A percentile compares a stretch with the other conserved stretches of the same genome.
These are phyloP conservation scores for Mesembrinibis cayennensis DNA, from an alignment of 2,113 vertebrate genomes.

Conservation along the genomic window DNA sequence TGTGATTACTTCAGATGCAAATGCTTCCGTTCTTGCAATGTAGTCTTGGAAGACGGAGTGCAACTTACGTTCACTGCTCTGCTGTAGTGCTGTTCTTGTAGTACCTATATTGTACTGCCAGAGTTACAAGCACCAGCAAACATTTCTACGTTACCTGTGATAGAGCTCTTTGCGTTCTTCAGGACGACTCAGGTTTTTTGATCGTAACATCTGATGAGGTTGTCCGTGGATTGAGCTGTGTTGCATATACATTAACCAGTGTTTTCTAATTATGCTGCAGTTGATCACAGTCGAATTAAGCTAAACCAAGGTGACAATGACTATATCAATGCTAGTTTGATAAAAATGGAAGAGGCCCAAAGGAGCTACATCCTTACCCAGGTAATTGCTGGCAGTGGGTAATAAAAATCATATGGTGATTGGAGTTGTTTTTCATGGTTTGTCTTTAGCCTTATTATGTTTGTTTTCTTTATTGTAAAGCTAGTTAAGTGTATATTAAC, in stretches of 20 bases:
- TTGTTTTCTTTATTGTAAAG: background rate
- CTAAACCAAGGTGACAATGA: slow-evolving; percentile 91
- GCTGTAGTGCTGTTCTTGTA: background rate
- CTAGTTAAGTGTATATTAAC: background rate
- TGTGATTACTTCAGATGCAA: background rate
- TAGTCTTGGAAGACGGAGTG: background rate
- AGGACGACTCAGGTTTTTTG: background rate
- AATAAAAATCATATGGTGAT: background rate
- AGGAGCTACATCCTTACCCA: slow-evolving; percentile 98
- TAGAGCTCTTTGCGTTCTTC: background rate
- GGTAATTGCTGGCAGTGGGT: slow-evolving; percentile 73
- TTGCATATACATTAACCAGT: background rate
- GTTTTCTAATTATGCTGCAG: slow-evolving; percentile 74
- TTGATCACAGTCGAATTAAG: slow-evolving; percentile 97
- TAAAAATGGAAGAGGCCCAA: slow-evolving; percentile 92
- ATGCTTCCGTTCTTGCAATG: background rate
- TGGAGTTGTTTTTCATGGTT: background rate
- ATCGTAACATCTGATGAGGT: background rate
- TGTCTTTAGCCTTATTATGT: background rate
- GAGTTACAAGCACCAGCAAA: background rate
- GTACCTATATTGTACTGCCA: background rate
- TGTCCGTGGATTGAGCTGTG: background rate
- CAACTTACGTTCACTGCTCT: background rate
- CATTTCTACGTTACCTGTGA: background rate
- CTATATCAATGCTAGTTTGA: slow-evolving; percentile 97